A percentile compares a stretch with the other conserved stretches of the same genome.
phyloP scores from a whole-genome alignment of 2,113 vertebrate genomes.

The Coptodon bakossiorum region DNA sequence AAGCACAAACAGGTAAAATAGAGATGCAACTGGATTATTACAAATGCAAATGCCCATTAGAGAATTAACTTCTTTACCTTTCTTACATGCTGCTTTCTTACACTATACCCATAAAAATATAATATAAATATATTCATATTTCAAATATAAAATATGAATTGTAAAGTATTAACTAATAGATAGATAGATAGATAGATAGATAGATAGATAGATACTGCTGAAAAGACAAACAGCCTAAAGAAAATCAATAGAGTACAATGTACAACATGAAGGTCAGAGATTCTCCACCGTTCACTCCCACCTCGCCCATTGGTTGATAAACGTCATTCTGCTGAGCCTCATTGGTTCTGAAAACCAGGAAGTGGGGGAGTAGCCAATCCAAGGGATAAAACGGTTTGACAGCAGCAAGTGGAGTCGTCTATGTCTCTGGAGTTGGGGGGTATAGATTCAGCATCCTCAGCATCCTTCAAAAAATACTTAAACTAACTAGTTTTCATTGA shows the following conservation, averaged over 20 bases:
- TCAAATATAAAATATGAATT: background rate
- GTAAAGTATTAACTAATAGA: background rate
- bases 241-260: slow-evolving; percentile 6
- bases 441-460: background rate
- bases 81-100: background rate
- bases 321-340: background rate
- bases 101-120: background rate
- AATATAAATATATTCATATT: background rate
- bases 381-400: slow-evolving; percentile 4
- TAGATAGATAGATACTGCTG: background rate
- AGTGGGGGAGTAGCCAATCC: slow-evolving; percentile 26
- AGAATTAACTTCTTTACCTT: background rate
- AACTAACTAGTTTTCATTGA: background rate
- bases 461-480: background rate
- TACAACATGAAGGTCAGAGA: slow-evolving; percentile 41
- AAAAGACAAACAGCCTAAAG: background rate
- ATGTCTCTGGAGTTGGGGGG: background rate
- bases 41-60: background rate
- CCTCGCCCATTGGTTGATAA: slow-evolving; percentile 39
- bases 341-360: slow-evolving; percentile 49
- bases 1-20: background rate
- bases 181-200: slow-evolving; percentile 13
- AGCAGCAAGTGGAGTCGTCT: background rate
- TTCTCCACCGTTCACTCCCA: slow-evolving; percentile 17
- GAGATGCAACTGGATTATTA: background rate